Conservation (phyloP, 1,140 invertebrate species). For the silkworm (Bombyx mori) region ASM3026992v2 NC_085121.1:18334501-18335000, state of each 20-base stretch:
- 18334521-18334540: neutral
- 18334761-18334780: conserved; percentile 53
- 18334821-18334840: neutral
- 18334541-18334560: conserved; percentile 7
- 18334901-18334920: no score
- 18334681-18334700: conserved; percentile 9
- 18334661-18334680: conserved; percentile 9
- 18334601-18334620: conserved; percentile 32
- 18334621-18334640: conserved; percentile 34
- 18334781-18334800: conserved; percentile 23
- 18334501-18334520: no score
- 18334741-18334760: conserved; percentile 43
- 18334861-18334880: no score
- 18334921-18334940: no score
- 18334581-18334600: conserved; percentile 30
- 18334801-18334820: conserved; percentile 13
- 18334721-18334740: conserved; percentile 43
- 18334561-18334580: conserved; percentile 12
- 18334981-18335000: no score
- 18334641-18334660: conserved; percentile 18
- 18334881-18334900: no score
- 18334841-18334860: no score
- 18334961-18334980: no score
- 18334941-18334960: no score
- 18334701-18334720: conserved; percentile 52